These are phyloP conservation scores for Prionailurus viverrinus DNA, from an alignment of 2,113 vertebrate species.

Conservation along the genomic window DNA sequence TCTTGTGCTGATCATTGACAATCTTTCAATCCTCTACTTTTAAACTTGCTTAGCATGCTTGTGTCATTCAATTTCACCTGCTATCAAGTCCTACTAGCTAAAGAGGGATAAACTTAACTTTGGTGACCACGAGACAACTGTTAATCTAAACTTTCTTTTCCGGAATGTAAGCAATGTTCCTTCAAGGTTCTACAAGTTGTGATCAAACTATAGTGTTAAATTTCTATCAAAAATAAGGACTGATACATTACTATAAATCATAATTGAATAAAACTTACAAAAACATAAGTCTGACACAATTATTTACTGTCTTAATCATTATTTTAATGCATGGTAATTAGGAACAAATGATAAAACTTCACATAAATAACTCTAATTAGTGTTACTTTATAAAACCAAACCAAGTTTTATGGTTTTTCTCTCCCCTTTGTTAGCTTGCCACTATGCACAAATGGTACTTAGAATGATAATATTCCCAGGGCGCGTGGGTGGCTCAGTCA, in stretches of 20 bases:
- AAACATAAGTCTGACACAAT: neutral
- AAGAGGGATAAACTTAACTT: neutral
- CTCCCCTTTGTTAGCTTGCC: neutral
- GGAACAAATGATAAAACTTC: neutral
- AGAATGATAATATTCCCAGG: neutral
- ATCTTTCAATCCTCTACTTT: neutral
- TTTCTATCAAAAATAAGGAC: neutral
- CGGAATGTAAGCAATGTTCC: neutral
- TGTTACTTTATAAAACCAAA: constrained; percentile 39
- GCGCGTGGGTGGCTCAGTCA: neutral
- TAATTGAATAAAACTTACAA: constrained; percentile 51
- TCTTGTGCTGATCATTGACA: neutral
- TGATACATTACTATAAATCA: neutral
- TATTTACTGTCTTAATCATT: neutral
- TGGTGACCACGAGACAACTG: neutral
- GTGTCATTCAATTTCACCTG: neutral
- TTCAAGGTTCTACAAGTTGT: constrained; percentile 15
- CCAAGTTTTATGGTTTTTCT: constrained; percentile 6
- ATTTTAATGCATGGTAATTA: neutral
- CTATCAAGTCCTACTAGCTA: neutral
- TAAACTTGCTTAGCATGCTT: neutral
- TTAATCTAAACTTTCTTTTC: constrained; percentile 41
- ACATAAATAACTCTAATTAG: neutral
- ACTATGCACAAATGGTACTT: neutral
- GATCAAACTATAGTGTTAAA: neutral